Conservation (phyloP, 2,113 vertebrate genomes). For the Lynx canadensis region DNA sequence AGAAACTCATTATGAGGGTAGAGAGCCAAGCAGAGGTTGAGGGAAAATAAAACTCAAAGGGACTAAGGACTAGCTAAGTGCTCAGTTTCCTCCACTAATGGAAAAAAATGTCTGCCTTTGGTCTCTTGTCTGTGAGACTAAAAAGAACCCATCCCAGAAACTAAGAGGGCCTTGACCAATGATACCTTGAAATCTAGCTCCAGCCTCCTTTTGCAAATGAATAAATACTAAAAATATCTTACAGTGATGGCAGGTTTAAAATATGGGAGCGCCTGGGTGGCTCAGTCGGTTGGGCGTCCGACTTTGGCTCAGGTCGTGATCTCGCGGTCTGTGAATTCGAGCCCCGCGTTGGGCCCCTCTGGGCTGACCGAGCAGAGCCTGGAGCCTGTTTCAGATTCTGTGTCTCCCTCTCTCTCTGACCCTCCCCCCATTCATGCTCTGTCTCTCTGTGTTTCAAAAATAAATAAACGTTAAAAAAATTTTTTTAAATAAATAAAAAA, state of each 20-base stretch:
- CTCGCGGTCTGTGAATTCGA: no score
- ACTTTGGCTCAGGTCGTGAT: no score
- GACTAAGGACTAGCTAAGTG: neutral
- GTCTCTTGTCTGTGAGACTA: neutral
- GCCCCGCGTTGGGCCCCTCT: no score
- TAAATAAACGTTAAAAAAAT: no score
- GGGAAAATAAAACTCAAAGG: neutral
- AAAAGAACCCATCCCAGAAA: neutral
- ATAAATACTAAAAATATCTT: neutral
- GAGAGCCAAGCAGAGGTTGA: neutral
- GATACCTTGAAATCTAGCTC: neutral
- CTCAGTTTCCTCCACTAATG: neutral
- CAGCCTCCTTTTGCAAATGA: neutral
- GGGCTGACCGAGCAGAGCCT: no score
- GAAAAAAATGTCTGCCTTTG: neutral
- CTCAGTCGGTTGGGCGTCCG: no score
- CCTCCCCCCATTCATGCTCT: no score
- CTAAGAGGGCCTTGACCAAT: neutral
- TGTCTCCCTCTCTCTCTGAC: no score
- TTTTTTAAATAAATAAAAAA: neutral
- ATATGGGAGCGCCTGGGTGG: no score
- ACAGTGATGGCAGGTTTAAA: neutral
- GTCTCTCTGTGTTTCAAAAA: no score
- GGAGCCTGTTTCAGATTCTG: no score
- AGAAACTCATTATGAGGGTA: neutral